These are phyloP conservation scores for Pantelozetes paolii DNA, from an alignment of 2,888 invertebrate species.

Conservation along the genomic window DNA sequence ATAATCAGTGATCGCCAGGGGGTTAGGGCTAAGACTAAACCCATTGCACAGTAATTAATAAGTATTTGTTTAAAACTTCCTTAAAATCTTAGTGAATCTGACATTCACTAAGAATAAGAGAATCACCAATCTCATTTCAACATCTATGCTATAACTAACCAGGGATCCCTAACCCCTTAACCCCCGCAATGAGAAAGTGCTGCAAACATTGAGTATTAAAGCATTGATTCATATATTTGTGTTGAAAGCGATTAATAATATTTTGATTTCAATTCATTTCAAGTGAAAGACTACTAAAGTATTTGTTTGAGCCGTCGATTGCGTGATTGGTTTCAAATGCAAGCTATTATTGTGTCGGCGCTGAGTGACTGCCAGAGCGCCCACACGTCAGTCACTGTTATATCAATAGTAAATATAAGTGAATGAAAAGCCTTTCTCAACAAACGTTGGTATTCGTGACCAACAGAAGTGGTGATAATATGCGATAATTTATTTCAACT, in stretches of 20 bases:
- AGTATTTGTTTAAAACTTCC: too few species aligned
- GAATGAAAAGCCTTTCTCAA: neutral
- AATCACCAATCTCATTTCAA: too few species aligned
- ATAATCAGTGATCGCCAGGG: too few species aligned
- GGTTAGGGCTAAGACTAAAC: too few species aligned
- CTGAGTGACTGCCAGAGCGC: neutral
- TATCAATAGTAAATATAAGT: neutral
- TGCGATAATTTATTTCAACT: constrained; percentile 22
- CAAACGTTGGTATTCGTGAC: constrained; percentile 2
- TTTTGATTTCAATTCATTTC: neutral
- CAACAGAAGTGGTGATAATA: constrained; percentile 26
- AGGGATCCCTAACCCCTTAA: too few species aligned
- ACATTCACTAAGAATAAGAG: too few species aligned
- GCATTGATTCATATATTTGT: neutral
- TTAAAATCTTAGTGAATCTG: too few species aligned
- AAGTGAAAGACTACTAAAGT: neutral
- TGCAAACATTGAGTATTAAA: too few species aligned
- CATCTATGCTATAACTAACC: too few species aligned
- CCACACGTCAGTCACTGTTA: neutral
- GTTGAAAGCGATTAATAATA: neutral
- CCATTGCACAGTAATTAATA: too few species aligned
- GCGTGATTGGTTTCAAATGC: neutral
- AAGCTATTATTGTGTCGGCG: neutral
- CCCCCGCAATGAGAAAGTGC: too few species aligned
- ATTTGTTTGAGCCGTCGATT: neutral